Base-by-base conservation (phyloP, 2,113 vertebrate genomes). In the Jacana jacana region DNA sequence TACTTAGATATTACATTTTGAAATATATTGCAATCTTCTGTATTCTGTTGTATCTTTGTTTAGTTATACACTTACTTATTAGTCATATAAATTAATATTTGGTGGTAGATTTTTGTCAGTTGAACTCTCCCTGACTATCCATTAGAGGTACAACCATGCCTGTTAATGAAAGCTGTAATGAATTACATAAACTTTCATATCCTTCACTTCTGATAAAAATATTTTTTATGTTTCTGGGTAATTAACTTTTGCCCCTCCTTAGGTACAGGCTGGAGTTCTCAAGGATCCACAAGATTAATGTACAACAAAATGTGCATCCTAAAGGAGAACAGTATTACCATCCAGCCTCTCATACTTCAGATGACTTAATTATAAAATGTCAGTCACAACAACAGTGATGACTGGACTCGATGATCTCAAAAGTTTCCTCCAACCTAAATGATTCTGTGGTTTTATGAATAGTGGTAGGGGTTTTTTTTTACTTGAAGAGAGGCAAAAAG, bases 381-480 rank as follows among this genome's bases (percentile, higher is more conserved):
- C 48, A 77, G 20, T 54, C 30, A 44, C 9, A 11, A 28, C 10
- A 51, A 58, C n/a, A 28, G 2, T 58, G n/a, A n/a, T n/a, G n/a
- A n/a, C n/a, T n/a, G n/a, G n/a, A n/a, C n/a, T n/a, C n/a, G n/a
- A n/a, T n/a, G n/a, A n/a, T n/a, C n/a, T n/a, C n/a, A n/a, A n/a
- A n/a, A n/a, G n/a, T n/a, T n/a, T n/a, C n/a, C n/a, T n/a, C n/a
- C n/a, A n/a, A n/a, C n/a, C n/a, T n/a, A n/a, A n/a, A n/a, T n/a
- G n/a, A n/a, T n/a, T n/a, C n/a, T n/a, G n/a, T n/a, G n/a, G n/a
- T n/a, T n/a, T n/a, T n/a, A n/a, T n/a, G n/a, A n/a, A n/a, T n/a
- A n/a, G n/a, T n/a, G n/a, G n/a, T n/a, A n/a, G n/a, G n/a, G 9
- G 4, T 28, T 28, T 0, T 22, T 40, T 24, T 75, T 57, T 8